These are phyloP conservation scores for Pammene fasciana DNA, from an alignment of 2,888 invertebrate genomes.

Conservation along the genomic window DNA sequence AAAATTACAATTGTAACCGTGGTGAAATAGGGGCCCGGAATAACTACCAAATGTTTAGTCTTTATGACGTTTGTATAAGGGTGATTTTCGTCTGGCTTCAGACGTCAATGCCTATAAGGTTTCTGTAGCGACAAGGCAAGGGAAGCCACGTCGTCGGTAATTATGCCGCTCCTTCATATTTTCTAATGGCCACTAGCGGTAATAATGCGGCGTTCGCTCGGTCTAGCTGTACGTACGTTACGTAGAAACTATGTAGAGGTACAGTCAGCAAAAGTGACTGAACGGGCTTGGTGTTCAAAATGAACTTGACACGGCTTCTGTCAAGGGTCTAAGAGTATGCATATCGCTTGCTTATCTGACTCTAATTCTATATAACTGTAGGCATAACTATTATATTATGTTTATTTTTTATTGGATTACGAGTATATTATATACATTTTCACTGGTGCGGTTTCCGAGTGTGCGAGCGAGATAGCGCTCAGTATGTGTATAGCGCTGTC, in stretches of 20 bases:
- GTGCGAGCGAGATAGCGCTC: too few species aligned
- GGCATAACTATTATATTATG: too few species aligned
- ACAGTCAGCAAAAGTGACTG: too few species aligned
- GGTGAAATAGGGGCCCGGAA: neutral
- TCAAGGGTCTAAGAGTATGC: too few species aligned
- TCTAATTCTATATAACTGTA: too few species aligned
- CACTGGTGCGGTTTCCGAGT: too few species aligned
- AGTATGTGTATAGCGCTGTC: too few species aligned
- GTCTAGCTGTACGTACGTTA: neutral
- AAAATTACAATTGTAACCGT: too few species aligned
- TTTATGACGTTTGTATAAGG: neutral
- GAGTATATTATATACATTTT: too few species aligned
- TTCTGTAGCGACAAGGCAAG: neutral
- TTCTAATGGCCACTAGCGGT: slow-evolving; percentile 31
- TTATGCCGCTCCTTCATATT: slow-evolving; percentile 28
- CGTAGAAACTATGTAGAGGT: neutral
- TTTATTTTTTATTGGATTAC: too few species aligned
- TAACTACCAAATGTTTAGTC: neutral
- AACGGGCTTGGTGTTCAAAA: neutral
- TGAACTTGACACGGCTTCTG: too few species aligned
- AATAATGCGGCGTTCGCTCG: slow-evolving; percentile 9
- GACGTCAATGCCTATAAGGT: neutral
- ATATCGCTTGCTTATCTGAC: too few species aligned
- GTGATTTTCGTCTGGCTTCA: neutral
- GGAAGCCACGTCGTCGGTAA: slow-evolving; percentile 11